These are phyloP conservation scores for Onthophagus taurus DNA, from an alignment of 1,140 invertebrate genomes.

Conservation along the genomic window DNA sequence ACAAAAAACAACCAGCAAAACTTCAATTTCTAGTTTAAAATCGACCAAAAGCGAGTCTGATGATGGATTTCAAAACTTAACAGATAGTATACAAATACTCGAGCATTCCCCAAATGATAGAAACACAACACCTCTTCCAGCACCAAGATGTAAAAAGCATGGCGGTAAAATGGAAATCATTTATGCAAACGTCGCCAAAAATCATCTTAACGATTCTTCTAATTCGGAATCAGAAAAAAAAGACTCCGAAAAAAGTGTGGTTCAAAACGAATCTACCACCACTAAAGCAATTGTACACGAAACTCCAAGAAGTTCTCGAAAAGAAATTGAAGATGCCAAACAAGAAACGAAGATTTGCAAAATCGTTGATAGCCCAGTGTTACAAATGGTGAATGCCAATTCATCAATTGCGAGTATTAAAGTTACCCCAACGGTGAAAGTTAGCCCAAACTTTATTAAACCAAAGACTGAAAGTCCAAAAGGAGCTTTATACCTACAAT, in stretches of 20 bases:
- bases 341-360: too few species aligned
- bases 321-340: background rate
- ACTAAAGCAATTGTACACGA: background rate
- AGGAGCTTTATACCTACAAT: slow-evolving; percentile 33
- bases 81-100: slow-evolving; percentile 33
- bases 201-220: slow-evolving; percentile 15
- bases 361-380: too few species aligned
- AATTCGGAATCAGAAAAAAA: background rate
- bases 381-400: background rate
- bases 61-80: slow-evolving; percentile 27
- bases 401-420: slow-evolving; percentile 3
- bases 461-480: slow-evolving; percentile 31
- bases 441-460: slow-evolving; percentile 22
- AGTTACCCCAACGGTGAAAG: slow-evolving; percentile 16
- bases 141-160: slow-evolving; percentile 31
- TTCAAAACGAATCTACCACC: background rate
- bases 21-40: slow-evolving; percentile 3
- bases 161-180: slow-evolving; percentile 24
- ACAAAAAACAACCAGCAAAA: slow-evolving; percentile 15
- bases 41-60: slow-evolving; percentile 11
- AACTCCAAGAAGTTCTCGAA: background rate
- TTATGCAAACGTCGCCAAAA: slow-evolving; percentile 27
- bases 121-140: slow-evolving; percentile 25
- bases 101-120: slow-evolving; percentile 24
- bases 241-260: background rate